A percentile compares a stretch with the other conserved stretches of the same genome.
Conservation (phyloP, 2,797 vertebrate species). For the Bovichtus variegatus region DNA sequence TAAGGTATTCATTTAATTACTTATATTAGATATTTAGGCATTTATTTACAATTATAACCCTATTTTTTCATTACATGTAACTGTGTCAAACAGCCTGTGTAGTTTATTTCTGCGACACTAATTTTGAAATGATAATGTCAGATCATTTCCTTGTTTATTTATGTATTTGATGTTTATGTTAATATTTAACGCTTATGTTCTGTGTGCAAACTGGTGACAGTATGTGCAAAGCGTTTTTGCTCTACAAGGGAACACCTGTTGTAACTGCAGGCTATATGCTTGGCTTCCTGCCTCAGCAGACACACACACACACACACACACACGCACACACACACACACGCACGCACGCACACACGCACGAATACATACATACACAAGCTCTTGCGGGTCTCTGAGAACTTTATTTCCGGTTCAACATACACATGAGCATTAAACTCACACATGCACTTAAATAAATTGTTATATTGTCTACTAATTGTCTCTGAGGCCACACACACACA, state of each 20-base stretch:
- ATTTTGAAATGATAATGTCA: background rate
- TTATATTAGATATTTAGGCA: background rate
- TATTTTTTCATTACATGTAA: background rate
- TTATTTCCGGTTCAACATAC: constrained; percentile 30
- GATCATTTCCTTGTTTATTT: background rate
- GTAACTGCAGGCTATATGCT: constrained; percentile 72
- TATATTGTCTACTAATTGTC: background rate
- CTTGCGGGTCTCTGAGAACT: constrained; percentile 23
- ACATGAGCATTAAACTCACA: background rate
- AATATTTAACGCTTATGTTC: background rate
- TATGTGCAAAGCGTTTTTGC: constrained; percentile 28
- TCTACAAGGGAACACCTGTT: constrained; percentile 79
- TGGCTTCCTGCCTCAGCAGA: constrained; percentile 81
- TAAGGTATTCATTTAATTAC: background rate
- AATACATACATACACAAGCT: constrained; percentile 2
- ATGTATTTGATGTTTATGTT: background rate
- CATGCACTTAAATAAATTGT: background rate
- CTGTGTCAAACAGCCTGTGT: background rate
- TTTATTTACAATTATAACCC: background rate
- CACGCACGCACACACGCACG: constrained; percentile 15
- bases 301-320: constrained; percentile 35
- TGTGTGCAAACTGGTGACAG: constrained; percentile 1
- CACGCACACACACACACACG: constrained; percentile 9
- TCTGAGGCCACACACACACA: constrained; percentile 11
- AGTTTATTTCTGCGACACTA: background rate